Percentiles rank a stretch among this genome's conserved stretches.
phyloP scores from a whole-genome alignment of 2,113 vertebrate genomes.

The Oryzias javanicus region DNA sequence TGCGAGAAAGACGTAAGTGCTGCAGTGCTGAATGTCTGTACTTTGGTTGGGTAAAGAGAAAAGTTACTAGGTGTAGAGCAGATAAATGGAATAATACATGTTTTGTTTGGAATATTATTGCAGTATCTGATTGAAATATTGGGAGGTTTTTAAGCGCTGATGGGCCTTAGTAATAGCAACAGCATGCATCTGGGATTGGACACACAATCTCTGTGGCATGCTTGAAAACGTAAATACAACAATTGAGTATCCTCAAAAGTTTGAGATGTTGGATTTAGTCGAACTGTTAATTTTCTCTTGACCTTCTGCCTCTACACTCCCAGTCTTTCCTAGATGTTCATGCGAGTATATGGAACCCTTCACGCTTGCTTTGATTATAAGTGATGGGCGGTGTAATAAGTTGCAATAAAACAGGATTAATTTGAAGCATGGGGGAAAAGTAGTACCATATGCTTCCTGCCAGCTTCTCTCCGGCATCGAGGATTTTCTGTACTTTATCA shows the following conservation, averaged over 20 bases:
- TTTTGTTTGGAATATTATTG: conserved; percentile 70
- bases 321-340: conserved; percentile 11
- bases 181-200: conserved; percentile 34
- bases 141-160: conserved; percentile 54
- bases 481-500: conserved; percentile 29
- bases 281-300: conserved; percentile 38
- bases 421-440: conserved; percentile 55
- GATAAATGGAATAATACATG: conserved; percentile 69
- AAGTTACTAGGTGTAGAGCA: conserved; percentile 45
- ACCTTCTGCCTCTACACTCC: conserved; percentile 15
- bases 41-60: conserved; percentile 28
- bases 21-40: conserved; percentile 18
- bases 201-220: conserved; percentile 20
- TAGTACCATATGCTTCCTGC: conserved; percentile 67
- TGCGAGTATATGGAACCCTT: conserved; percentile 28
- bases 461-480: conserved; percentile 15
- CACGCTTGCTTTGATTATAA: conserved; percentile 65
- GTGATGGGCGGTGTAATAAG: conserved; percentile 71
- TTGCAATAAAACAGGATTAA: conserved; percentile 72
- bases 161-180: conserved; percentile 54
- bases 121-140: conserved; percentile 58
- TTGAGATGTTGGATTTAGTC: conserved; percentile 53
- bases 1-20: conserved; percentile 31
- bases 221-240: conserved; percentile 50
- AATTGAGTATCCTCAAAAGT: conserved; percentile 58